These are phyloP conservation scores for Corythornis cristatus DNA, from an alignment of 2,113 vertebrate genomes.

Conservation along the genomic window DNA sequence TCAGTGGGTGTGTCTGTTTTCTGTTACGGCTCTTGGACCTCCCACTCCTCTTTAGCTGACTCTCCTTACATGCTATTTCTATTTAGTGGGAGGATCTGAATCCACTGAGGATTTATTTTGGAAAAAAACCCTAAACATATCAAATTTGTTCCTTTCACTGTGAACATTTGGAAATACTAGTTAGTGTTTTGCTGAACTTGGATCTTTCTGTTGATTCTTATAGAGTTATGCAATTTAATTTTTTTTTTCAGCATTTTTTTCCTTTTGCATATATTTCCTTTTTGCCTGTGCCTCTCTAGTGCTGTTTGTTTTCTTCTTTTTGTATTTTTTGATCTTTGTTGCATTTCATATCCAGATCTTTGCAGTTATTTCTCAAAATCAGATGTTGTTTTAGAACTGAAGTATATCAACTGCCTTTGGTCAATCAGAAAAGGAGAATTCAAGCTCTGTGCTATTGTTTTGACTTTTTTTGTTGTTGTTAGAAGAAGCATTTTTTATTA, in stretches of 20 bases:
- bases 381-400: background rate
- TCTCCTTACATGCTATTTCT: background rate
- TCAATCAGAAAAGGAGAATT: background rate
- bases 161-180: background rate
- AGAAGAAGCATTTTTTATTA: background rate
- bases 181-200: fast-evolving
- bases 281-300: background rate
- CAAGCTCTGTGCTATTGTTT: background rate
- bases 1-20: background rate
- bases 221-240: background rate
- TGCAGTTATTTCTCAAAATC: background rate
- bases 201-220: background rate
- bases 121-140: background rate
- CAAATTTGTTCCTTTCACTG: background rate
- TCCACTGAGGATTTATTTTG: background rate
- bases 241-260: background rate
- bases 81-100: background rate
- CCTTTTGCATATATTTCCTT: background rate
- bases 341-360: background rate
- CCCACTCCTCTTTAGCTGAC: background rate
- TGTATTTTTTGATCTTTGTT: background rate
- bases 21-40: background rate
- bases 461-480: background rate
- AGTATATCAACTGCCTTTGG: background rate
- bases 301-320: background rate